Conservation (phyloP, 2,888 invertebrate species). For the Cryptus armator region DNA sequence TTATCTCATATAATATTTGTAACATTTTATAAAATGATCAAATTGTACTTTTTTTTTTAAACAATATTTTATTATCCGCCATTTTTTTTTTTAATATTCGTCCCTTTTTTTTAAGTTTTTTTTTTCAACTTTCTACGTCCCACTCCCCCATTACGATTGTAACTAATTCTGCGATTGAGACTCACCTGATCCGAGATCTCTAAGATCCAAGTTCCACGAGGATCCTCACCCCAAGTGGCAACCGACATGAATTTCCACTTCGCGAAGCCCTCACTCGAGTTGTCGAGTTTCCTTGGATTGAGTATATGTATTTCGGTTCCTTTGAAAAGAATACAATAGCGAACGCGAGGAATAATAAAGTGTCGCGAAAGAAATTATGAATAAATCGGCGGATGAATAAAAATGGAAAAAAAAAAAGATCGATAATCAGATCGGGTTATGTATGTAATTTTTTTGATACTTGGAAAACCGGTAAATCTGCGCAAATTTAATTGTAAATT, state of each 20-base stretch:
- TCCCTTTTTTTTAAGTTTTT: constrained; percentile 17
- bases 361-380: background rate
- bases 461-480: too few species aligned
- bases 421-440: too few species aligned
- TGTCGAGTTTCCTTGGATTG: constrained; percentile 90
- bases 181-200: constrained; percentile 85
- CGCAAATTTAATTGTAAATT: too few species aligned
- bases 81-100: background rate
- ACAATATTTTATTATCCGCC: too few species aligned
- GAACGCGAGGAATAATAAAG: background rate
- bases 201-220: constrained; percentile 90
- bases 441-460: too few species aligned
- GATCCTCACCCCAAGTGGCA: constrained; percentile 95
- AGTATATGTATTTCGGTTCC: constrained; percentile 91
- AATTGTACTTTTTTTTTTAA: too few species aligned
- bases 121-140: background rate
- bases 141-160: background rate
- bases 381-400: background rate
- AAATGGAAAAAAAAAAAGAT: too few species aligned
- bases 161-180: constrained; percentile 40
- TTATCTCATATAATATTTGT: too few species aligned
- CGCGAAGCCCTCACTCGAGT: constrained; percentile 90
- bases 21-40: too few species aligned
- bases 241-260: constrained; percentile 96
- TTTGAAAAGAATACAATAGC: constrained; percentile 79